Percentiles rank a stretch among this genome's conserved stretches.
Evolutionary conservation across 2,113 vertebrate genomes (phyloP).

Genomic region (Upupa epops): DNA sequence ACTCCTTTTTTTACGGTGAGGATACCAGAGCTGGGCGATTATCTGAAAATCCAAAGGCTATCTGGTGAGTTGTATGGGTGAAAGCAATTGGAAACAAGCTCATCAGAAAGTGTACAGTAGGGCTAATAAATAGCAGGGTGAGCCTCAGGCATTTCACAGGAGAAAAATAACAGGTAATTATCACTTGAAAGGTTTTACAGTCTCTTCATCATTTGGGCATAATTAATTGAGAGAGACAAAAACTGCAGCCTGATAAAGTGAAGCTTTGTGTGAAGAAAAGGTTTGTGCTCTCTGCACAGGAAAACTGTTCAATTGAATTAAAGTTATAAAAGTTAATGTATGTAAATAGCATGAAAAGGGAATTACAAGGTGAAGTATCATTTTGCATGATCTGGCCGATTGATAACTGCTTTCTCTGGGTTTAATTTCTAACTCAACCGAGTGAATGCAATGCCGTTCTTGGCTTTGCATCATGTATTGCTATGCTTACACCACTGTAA

Average conservation of each 20-base stretch:
- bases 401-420: background rate
- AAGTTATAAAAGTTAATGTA: too few relatives aligned
- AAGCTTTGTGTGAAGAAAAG: background rate
- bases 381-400: background rate
- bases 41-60: background rate
- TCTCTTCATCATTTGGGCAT: background rate
- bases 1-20: background rate
- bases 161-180: conserved; percentile 40
- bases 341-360: background rate
- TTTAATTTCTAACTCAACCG: background rate
- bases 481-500: rapidly evolving
- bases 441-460: background rate
- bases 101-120: background rate
- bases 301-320: background rate
- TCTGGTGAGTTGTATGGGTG: background rate
- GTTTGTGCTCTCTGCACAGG: background rate
- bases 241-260: background rate
- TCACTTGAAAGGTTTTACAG: background rate
- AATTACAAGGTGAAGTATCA: background rate
- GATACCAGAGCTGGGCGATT: background rate
- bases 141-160: background rate
- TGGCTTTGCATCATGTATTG: background rate
- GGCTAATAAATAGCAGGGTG: background rate
- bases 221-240: conserved; percentile 20
- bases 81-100: background rate